Conservation (phyloP, 2,113 vertebrate genomes). For the Sinocyclocheilus maitianheensis region DNA sequence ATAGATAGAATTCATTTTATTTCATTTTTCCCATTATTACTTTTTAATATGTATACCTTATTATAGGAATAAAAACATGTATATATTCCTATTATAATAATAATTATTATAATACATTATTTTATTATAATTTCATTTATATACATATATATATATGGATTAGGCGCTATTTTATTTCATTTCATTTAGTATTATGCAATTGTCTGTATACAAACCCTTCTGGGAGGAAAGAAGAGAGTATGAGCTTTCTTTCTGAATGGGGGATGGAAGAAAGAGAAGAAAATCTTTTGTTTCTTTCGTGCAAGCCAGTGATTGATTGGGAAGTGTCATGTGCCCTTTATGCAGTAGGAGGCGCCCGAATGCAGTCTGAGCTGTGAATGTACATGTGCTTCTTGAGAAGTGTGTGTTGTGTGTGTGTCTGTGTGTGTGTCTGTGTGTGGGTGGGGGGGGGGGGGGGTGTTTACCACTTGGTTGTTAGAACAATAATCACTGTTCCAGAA, state of each 20-base stretch:
- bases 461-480: neutral
- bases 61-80: too few relatives aligned
- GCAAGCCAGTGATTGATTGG: neutral
- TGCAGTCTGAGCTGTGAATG: neutral
- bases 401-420: conserved; percentile 6
- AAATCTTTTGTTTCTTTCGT: conserved; percentile 19
- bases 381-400: neutral
- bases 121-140: too few relatives aligned
- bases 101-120: too few relatives aligned
- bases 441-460: too few relatives aligned
- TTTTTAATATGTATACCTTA: too few relatives aligned
- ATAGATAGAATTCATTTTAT: too few relatives aligned
- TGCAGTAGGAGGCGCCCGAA: conserved; percentile 7
- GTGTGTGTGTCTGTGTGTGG: neutral
- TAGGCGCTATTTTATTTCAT: neutral
- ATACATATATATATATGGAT: neutral
- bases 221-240: neutral
- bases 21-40: too few relatives aligned
- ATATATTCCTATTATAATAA: too few relatives aligned
- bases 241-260: neutral
- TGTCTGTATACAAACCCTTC: neutral
- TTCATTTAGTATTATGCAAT: neutral
- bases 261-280: neutral
- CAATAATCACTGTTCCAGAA: neutral
- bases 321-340: neutral